phyloP scores from a whole-genome alignment of 2,888 invertebrate genomes.

The Boloria euphrosyne region DNA sequence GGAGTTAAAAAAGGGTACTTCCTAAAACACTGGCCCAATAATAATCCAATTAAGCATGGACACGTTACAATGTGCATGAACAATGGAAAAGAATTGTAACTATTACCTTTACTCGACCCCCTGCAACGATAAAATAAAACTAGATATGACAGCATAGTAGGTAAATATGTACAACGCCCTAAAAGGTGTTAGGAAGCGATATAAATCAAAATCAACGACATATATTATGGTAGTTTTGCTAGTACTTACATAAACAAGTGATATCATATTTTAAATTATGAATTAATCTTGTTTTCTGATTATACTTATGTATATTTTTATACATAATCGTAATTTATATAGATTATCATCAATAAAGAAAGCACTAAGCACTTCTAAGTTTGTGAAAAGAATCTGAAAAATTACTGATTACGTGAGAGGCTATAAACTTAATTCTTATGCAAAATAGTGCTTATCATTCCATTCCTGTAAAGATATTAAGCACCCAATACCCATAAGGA shows the following conservation, averaged over 20 bases:
- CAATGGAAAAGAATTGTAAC: conserved; percentile 51
- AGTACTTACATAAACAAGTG: too few relatives aligned
- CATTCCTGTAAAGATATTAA: too few relatives aligned
- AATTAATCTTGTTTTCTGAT: conserved; percentile 1
- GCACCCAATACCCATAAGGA: too few relatives aligned
- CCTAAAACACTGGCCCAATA: conserved; percentile 56
- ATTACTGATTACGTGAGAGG: too few relatives aligned
- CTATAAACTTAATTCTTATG: too few relatives aligned
- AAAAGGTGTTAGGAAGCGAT: not conserved
- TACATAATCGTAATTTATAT: too few relatives aligned
- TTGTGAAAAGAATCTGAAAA: too few relatives aligned
- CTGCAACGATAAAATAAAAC: conserved; percentile 14
- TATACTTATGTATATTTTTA: too few relatives aligned
- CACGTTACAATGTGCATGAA: conserved; percentile 46
- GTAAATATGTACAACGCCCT: not conserved
- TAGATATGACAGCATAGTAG: conserved; percentile 20
- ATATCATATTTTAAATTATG: conserved; percentile 4
- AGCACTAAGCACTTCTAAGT: too few relatives aligned
- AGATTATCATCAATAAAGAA: too few relatives aligned
- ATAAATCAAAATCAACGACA: conserved; percentile 11
- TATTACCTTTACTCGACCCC: conserved; percentile 40
- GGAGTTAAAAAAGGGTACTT: conserved; percentile 43
- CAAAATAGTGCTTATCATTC: too few relatives aligned
- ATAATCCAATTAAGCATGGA: conserved; percentile 64
- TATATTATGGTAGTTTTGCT: conserved; percentile 8